phyloP scores from a whole-genome alignment of 1,140 invertebrate genomes.

The Ceratina australensis region DNA sequence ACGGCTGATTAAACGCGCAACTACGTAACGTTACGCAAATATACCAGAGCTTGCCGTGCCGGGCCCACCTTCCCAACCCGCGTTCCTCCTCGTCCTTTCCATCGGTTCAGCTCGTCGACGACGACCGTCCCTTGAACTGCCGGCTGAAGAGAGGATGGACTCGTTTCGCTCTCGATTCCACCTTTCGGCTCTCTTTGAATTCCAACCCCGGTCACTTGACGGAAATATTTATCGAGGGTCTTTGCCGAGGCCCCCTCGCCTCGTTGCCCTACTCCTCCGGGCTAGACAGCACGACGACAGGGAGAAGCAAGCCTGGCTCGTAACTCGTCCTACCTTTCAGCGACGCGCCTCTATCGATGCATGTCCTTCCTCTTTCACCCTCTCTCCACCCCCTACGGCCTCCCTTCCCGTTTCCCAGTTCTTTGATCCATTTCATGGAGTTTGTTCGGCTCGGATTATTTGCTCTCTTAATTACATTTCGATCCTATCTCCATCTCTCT shows the following conservation, averaged over 20 bases:
- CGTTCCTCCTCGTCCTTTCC: slow-evolving; percentile 27
- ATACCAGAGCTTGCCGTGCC: slow-evolving; percentile 67
- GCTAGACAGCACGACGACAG: slow-evolving; percentile 62
- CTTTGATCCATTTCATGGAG: slow-evolving; percentile 76
- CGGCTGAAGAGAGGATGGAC: slow-evolving; percentile 46
- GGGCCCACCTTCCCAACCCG: not conserved
- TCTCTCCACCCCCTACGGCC: not conserved
- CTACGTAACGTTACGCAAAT: slow-evolving; percentile 78
- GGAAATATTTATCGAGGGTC: slow-evolving; percentile 79
- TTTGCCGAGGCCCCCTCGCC: slow-evolving; percentile 42
- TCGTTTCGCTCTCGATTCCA: slow-evolving; percentile 72
- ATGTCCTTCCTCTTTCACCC: slow-evolving; percentile 46
- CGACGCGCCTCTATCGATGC: slow-evolving; percentile 37
- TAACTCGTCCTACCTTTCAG: slow-evolving; percentile 58
- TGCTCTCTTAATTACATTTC: slow-evolving; percentile 79
- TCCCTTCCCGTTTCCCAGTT: slow-evolving; percentile 53
- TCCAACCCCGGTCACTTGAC: slow-evolving; percentile 75
- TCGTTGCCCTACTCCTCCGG: slow-evolving; percentile 59
- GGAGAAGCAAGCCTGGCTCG: slow-evolving; percentile 47
- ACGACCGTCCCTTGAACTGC: slow-evolving; percentile 45
- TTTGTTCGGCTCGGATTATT: slow-evolving; percentile 76
- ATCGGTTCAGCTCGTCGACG: slow-evolving; percentile 31
- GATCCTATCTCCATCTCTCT: slow-evolving; percentile 52
- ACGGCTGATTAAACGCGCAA: slow-evolving; percentile 79
- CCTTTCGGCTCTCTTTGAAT: slow-evolving; percentile 77